Evolutionary conservation across 2,888 invertebrate genomes (phyloP).

Genomic region (Pedicia rivosa): DNA sequence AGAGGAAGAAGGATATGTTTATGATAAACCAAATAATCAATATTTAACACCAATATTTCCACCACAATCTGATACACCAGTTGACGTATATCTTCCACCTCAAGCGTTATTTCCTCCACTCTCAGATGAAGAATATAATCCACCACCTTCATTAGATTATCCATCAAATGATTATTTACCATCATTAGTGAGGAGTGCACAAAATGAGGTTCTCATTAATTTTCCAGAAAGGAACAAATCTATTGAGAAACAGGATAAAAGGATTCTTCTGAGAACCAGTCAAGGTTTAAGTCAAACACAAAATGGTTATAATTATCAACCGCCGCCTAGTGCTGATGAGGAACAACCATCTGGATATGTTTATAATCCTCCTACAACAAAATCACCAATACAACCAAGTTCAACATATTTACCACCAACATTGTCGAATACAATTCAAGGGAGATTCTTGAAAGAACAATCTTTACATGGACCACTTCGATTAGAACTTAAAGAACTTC

Average conservation of each 20-base stretch:
- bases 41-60: slow-evolving; percentile 13
- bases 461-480: slow-evolving; percentile 20
- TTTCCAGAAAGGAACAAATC: neutral
- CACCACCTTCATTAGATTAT: slow-evolving; percentile 17
- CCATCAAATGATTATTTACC: slow-evolving; percentile 7
- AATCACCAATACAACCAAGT: slow-evolving; percentile 4
- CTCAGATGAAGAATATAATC: slow-evolving; percentile 9
- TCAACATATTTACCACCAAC: slow-evolving; percentile 6
- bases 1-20: slow-evolving; percentile 14
- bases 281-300: neutral
- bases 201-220: neutral
- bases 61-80: neutral
- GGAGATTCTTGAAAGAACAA: too few species aligned
- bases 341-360: slow-evolving; percentile 5
- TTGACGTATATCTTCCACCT: neutral
- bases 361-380: slow-evolving; percentile 7
- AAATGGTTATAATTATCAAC: slow-evolving; percentile 11
- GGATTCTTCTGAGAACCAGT: neutral
- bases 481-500: slow-evolving; percentile 25
- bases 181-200: neutral
- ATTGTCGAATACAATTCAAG: too few species aligned
- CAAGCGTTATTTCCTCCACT: neutral
- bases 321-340: slow-evolving; percentile 2
- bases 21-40: slow-evolving; percentile 10
- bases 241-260: neutral